Conservation (phyloP, 2,797 vertebrate genomes). For the Macrochelys suwanniensis region DNA sequence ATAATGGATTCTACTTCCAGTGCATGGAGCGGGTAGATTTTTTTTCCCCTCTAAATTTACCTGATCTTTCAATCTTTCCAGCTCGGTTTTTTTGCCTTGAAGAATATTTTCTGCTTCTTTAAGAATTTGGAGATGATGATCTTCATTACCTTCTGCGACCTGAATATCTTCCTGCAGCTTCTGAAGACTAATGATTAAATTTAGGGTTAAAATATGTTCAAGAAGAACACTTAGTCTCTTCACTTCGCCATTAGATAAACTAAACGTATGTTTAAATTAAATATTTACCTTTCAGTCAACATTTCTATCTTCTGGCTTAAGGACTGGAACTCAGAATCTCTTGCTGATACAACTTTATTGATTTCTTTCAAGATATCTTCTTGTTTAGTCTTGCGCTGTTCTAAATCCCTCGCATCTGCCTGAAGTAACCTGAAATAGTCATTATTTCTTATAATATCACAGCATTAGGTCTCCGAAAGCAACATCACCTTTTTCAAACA, state of each 20-base stretch:
- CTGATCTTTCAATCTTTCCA: conserved; percentile 81
- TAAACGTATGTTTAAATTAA: neutral
- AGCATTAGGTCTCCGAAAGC: conserved; percentile 14
- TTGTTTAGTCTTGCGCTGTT: conserved; percentile 80
- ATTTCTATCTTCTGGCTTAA: conserved; percentile 82
- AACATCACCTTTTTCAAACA: neutral
- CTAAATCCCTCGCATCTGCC: conserved; percentile 79
- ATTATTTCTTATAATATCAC: neutral
- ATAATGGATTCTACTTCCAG: neutral
- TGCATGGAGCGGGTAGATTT: neutral
- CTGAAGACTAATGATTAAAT: conserved; percentile 79
- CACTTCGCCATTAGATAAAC: neutral
- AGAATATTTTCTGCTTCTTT: conserved; percentile 82
- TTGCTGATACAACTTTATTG: conserved; percentile 79
- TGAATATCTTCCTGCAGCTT: conserved; percentile 81
- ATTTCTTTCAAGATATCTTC: conserved; percentile 83
- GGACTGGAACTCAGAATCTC: conserved; percentile 83
- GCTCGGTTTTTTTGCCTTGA: conserved; percentile 78
- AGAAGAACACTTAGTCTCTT: neutral
- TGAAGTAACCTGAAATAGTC: conserved; percentile 81
- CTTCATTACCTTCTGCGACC: conserved; percentile 78
- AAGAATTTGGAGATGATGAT: conserved; percentile 79
- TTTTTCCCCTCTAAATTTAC: conserved; percentile 63
- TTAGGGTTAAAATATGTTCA: neutral
- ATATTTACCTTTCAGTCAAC: conserved; percentile 81